Evolutionary conservation across 1,140 invertebrate genomes (phyloP).

Genomic region (Temnothorax nylanderi): DNA sequence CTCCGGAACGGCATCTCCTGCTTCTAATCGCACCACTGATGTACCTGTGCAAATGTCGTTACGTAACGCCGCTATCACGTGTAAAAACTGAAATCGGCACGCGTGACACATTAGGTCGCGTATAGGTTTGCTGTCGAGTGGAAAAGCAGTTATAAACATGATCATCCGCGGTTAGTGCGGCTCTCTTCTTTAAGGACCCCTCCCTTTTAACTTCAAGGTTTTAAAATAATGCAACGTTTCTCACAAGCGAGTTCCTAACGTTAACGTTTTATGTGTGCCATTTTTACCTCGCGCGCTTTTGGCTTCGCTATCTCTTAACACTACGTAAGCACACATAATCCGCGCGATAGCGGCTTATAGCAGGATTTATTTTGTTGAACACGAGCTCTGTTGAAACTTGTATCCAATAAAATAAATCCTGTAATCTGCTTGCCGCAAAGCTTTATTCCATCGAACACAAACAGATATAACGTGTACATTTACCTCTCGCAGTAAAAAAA

Average conservation of each 20-base stretch:
- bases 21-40: constrained; percentile 51
- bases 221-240: constrained; percentile 39
- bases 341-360: background rate
- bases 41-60: constrained; percentile 22
- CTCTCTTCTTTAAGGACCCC: constrained; percentile 6
- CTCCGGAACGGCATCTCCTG: background rate
- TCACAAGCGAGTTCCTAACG: constrained; percentile 2
- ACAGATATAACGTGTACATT: background rate
- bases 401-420: background rate
- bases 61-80: constrained; percentile 8
- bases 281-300: constrained; percentile 15
- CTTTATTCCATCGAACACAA: background rate
- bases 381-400: background rate
- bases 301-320: constrained; percentile 24
- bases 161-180: constrained; percentile 5
- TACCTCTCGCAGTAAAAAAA: background rate
- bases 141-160: background rate
- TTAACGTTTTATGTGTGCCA: background rate
- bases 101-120: background rate
- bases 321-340: constrained; percentile 8
- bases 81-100: constrained; percentile 19
- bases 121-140: background rate
- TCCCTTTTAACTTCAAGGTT: background rate
- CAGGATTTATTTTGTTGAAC: constrained; percentile 5
- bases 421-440: background rate